These are phyloP conservation scores for Hydropsyche tenuis DNA, from an alignment of 1,140 invertebrate genomes.

Conservation along the genomic window DNA sequence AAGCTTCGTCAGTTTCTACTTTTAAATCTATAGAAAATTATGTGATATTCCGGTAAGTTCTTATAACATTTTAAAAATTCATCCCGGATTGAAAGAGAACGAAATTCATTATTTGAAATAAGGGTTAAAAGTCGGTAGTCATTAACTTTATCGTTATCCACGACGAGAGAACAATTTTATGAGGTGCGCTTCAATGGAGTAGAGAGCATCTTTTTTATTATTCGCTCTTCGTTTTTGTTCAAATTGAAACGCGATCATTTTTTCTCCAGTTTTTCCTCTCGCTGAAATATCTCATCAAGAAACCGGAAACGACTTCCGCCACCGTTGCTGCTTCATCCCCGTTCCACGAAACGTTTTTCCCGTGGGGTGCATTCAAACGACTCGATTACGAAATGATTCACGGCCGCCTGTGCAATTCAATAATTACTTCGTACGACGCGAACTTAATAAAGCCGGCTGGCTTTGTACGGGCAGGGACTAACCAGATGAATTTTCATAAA, in stretches of 20 bases:
- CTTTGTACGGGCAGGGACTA: too few species aligned
- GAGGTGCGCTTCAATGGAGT: too few species aligned
- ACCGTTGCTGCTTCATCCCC: constrained; percentile 1
- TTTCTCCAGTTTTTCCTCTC: constrained; percentile 18
- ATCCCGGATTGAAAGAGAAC: neutral
- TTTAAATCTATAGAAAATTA: too few species aligned
- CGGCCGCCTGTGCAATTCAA: constrained; percentile 18
- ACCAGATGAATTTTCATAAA: too few species aligned
- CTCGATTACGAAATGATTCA: constrained; percentile 37
- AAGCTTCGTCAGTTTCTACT: neutral
- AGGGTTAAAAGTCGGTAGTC: neutral
- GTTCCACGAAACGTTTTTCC: neutral
- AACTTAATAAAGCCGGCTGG: neutral
- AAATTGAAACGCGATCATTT: constrained; percentile 26
- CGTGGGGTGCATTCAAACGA: constrained; percentile 36
- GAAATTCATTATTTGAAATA: neutral
- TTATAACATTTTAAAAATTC: neutral
- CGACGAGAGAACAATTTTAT: neutral
- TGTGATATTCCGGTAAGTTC: too few species aligned
- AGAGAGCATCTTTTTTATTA: too few species aligned
- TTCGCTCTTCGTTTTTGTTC: constrained; percentile 1
- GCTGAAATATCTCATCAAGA: constrained; percentile 36
- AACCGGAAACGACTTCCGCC: constrained; percentile 33
- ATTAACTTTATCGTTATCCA: neutral
- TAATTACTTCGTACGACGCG: constrained; percentile 17